Evolutionary conservation across 2,888 invertebrate genomes (phyloP).

Genomic region (Amphipoea lucens): DNA sequence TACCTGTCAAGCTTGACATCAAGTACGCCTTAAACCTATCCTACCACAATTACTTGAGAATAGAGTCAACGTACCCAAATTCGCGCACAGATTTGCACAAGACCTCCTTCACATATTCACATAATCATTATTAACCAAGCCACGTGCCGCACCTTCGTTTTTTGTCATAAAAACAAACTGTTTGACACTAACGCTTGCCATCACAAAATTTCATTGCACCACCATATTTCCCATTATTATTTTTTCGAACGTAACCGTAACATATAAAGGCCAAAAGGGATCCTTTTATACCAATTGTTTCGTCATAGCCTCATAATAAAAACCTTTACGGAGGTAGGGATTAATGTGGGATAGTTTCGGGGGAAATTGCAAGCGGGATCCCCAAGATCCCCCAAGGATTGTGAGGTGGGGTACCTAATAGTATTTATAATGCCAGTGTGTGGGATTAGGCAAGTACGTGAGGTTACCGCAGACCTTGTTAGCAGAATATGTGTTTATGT

Average conservation of each 20-base stretch:
- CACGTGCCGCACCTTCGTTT: slow-evolving; percentile 60
- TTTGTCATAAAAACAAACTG: slow-evolving; percentile 66
- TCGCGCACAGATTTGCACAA: slow-evolving; percentile 4
- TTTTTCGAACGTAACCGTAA: slow-evolving; percentile 60
- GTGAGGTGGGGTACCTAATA: slow-evolving; percentile 74
- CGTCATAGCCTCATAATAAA: slow-evolving; percentile 80
- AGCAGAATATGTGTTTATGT: slow-evolving; percentile 68
- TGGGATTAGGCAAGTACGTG: slow-evolving; percentile 79
- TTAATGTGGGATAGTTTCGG: slow-evolving; percentile 84
- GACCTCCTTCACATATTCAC: slow-evolving; percentile 5
- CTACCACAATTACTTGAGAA: neutral
- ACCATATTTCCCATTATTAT: slow-evolving; percentile 63
- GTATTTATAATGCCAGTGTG: slow-evolving; percentile 84
- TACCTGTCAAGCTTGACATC: neutral
- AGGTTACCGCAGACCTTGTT: slow-evolving; percentile 68
- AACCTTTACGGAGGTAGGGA: slow-evolving; percentile 78
- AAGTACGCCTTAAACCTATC: slow-evolving; percentile 7
- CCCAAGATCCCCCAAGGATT: slow-evolving; percentile 68
- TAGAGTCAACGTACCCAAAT: slow-evolving; percentile 11
- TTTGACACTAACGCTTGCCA: slow-evolving; percentile 50
- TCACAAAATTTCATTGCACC: slow-evolving; percentile 67
- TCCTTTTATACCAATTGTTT: slow-evolving; percentile 79
- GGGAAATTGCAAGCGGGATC: slow-evolving; percentile 73
- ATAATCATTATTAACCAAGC: slow-evolving; percentile 36
- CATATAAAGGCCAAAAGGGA: slow-evolving; percentile 67